These are phyloP conservation scores for Magallana ariakensis DNA, from an alignment of 1,140 invertebrate species.

Conservation along the genomic window DNA sequence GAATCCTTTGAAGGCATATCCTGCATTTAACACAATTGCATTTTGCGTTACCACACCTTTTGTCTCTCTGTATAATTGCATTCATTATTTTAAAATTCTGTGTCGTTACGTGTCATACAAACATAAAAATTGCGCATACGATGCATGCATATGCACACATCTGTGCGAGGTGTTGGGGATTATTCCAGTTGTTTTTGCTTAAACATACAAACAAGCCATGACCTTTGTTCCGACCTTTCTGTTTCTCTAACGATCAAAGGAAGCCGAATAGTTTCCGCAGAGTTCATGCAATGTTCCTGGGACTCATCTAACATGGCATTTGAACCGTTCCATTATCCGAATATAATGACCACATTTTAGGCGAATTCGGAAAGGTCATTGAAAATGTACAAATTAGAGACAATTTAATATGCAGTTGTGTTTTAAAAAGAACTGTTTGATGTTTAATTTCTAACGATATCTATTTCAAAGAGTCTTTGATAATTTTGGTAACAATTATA, in stretches of 20 bases:
- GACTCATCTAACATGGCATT: neutral
- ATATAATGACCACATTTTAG: conserved; percentile 9
- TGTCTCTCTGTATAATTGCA: neutral
- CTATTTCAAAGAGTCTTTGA: conserved; percentile 22
- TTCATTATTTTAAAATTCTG: neutral
- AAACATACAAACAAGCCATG: neutral
- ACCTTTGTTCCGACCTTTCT: conserved; percentile 3
- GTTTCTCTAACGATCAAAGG: neutral
- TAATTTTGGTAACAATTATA: conserved; percentile 26
- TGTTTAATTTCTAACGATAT: conserved; percentile 1
- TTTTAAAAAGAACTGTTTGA: conserved; percentile 25
- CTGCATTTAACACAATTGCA: neutral
- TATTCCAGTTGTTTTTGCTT: neutral
- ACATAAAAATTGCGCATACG: neutral
- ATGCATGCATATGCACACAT: neutral
- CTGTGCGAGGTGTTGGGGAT: neutral
- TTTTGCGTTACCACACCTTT: neutral
- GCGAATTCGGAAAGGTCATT: conserved; percentile 20
- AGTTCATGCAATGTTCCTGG: neutral
- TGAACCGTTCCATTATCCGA: conserved; percentile 25
- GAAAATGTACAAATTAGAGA: conserved; percentile 30
- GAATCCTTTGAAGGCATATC: neutral
- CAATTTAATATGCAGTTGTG: conserved; percentile 22
- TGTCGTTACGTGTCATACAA: neutral
- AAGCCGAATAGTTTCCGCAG: neutral